Evolutionary conservation across 2,888 invertebrate genomes (phyloP).

Genomic region (Bugulina stolonifera): DNA sequence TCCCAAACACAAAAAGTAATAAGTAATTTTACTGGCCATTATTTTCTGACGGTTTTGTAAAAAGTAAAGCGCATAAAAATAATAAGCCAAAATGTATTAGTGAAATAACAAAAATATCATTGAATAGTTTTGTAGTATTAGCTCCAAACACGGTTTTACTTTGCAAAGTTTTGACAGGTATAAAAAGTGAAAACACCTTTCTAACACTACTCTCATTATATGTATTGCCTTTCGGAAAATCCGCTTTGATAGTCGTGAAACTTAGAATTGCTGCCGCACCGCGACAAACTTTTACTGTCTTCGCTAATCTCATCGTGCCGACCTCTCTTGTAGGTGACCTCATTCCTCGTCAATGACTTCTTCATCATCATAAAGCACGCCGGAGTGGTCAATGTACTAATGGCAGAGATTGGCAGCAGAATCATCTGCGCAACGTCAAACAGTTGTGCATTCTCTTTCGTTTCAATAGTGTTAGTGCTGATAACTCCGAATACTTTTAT

Average conservation of each 20-base stretch:
- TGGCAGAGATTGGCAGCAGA: slow-evolving; percentile 5
- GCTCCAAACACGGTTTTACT: too few species aligned
- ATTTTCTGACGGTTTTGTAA: too few species aligned
- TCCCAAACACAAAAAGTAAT: too few species aligned
- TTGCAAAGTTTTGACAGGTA: too few species aligned
- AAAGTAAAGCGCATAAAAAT: too few species aligned
- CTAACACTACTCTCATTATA: too few species aligned
- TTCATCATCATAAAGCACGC: not conserved
- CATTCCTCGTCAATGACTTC: not conserved
- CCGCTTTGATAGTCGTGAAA: not conserved
- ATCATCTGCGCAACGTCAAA: slow-evolving; percentile 64
- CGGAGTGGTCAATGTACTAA: slow-evolving; percentile 4
- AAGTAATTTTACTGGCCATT: too few species aligned
- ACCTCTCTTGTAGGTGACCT: not conserved
- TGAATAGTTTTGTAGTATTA: too few species aligned
- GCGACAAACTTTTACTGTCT: not conserved
- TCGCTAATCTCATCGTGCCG: not conserved
- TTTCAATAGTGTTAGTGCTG: slow-evolving; percentile 63
- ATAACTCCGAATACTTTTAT: slow-evolving; percentile 62
- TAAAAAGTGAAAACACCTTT: too few species aligned
- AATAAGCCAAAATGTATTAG: too few species aligned
- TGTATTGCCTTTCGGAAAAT: not conserved
- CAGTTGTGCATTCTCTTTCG: slow-evolving; percentile 64
- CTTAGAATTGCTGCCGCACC: not conserved
- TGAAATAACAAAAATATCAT: too few species aligned